Evolutionary conservation across 2,888 invertebrate genomes (phyloP).

Genomic region (Gortyna flavago): DNA sequence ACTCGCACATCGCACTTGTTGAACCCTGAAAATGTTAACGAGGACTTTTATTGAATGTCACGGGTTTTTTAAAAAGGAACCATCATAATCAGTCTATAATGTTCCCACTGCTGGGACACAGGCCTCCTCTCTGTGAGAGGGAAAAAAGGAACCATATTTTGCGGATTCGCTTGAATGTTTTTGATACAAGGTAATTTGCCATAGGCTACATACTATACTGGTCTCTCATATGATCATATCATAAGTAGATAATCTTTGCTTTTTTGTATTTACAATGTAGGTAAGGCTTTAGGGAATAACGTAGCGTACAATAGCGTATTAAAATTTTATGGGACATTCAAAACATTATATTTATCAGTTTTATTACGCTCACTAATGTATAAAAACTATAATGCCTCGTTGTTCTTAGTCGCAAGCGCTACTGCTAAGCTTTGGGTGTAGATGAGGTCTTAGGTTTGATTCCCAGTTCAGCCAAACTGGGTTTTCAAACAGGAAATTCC

Average conservation of each 20-base stretch:
- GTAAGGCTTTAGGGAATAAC: neutral
- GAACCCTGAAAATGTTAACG: conserved; percentile 91
- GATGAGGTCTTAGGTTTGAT: neutral
- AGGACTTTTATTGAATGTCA: neutral
- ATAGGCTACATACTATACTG: neutral
- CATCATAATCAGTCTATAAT: too few species aligned
- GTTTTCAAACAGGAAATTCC: neutral
- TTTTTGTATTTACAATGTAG: neutral
- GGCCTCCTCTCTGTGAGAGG: too few species aligned
- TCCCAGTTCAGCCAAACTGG: neutral
- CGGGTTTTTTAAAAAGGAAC: neutral
- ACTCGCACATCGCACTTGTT: conserved; percentile 97
- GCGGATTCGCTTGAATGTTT: neutral
- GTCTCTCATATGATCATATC: too few species aligned
- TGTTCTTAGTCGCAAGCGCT: neutral
- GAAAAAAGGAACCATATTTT: neutral
- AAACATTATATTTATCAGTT: neutral
- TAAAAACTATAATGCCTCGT: neutral
- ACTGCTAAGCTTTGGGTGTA: neutral
- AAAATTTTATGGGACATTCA: neutral
- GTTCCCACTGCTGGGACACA: too few species aligned
- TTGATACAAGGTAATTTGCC: neutral
- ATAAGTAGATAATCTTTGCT: too few species aligned
- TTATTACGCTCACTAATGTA: neutral
- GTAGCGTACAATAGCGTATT: neutral